Evolutionary conservation across 2,113 vertebrate species (phyloP).

Genomic region (Eulemur rufifrons): DNA sequence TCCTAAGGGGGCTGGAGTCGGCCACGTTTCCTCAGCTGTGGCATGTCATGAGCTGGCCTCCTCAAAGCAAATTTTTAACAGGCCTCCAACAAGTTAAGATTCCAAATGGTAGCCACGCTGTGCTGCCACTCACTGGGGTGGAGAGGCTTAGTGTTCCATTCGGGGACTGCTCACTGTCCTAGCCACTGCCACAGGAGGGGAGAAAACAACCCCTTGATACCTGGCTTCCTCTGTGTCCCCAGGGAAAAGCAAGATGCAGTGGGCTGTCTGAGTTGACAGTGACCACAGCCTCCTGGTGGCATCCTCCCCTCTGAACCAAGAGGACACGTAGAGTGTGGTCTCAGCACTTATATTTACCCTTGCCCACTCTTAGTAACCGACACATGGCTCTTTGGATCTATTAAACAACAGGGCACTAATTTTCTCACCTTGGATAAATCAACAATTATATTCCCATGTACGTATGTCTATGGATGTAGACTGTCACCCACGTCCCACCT

Average conservation of each 20-base stretch:
- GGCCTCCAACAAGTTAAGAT: background rate
- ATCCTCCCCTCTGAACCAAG: background rate
- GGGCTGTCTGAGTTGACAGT: background rate
- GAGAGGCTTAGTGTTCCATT: background rate
- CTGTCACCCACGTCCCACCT: background rate
- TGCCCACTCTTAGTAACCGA: background rate
- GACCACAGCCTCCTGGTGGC: background rate
- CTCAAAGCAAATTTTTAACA: background rate
- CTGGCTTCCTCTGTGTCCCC: background rate
- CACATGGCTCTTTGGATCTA: background rate
- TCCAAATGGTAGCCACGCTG: accelerated
- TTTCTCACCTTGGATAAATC: background rate
- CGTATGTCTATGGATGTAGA: accelerated
- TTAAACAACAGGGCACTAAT: background rate
- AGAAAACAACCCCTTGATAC: background rate
- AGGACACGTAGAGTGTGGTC: background rate
- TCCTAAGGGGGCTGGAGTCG: background rate
- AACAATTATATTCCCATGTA: background rate
- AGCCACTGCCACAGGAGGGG: background rate
- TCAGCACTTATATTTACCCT: background rate
- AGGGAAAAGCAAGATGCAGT: background rate
- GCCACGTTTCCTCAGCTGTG: background rate
- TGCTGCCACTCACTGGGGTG: accelerated
- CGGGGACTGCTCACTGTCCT: background rate
- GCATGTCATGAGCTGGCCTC: background rate